phyloP scores from a whole-genome alignment of 2,113 vertebrate genomes.

The Protobothrops flavoviridis region DNA sequence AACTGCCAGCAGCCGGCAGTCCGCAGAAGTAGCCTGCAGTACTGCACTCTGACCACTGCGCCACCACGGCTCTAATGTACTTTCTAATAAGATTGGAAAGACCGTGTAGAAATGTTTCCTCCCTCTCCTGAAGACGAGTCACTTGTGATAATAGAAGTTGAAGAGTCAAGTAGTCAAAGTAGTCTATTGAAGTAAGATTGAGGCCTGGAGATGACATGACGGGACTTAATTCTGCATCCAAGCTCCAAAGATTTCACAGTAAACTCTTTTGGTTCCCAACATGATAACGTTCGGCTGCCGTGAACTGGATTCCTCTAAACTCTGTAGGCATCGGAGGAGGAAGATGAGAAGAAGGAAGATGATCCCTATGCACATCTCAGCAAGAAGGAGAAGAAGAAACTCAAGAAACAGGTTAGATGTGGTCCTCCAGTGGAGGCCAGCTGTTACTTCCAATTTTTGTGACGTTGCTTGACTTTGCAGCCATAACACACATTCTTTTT shows the following conservation, averaged over 20 bases:
- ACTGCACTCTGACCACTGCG: no score
- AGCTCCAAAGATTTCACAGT: no score
- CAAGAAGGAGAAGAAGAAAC: conserved; percentile 91
- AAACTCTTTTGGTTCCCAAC: neutral
- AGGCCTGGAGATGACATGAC: neutral
- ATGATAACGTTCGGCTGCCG: neutral
- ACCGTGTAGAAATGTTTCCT: neutral
- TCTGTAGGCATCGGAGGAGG: conserved; percentile 40
- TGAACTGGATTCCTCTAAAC: neutral
- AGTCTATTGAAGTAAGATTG: neutral
- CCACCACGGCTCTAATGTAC: neutral
- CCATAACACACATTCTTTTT: neutral
- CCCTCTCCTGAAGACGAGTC: neutral
- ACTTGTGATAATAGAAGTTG: neutral
- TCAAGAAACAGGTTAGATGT: conserved; percentile 80
- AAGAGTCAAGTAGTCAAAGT: neutral
- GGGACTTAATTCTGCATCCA: neutral
- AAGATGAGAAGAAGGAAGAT: conserved; percentile 44
- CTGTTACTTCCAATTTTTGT: no score
- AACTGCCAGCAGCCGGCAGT: no score
- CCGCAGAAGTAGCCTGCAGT: no score
- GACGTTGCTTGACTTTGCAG: neutral
- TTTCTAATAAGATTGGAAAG: neutral
- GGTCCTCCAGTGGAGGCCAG: neutral
- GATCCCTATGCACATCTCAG: conserved; percentile 82